These are phyloP conservation scores for Calameuta idolon DNA, from an alignment of 2,888 invertebrate genomes.

Conservation along the genomic window DNA sequence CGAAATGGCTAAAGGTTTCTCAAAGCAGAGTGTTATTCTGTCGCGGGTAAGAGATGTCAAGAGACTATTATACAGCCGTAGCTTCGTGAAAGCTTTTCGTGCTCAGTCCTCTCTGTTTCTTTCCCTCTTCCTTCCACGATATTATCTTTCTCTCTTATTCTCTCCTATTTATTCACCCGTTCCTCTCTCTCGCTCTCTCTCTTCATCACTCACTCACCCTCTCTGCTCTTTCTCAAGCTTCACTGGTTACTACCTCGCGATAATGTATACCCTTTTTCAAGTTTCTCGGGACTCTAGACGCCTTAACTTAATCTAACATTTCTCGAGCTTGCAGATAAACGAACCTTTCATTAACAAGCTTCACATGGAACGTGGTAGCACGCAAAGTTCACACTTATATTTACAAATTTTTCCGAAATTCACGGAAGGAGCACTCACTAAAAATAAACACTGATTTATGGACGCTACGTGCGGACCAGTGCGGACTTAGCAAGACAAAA, in stretches of 20 bases:
- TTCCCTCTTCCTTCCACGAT: too few relatives aligned
- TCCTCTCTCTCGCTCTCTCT: slow-evolving; percentile 1
- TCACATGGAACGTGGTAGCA: slow-evolving; percentile 1
- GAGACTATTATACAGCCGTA: too few relatives aligned
- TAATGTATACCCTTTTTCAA: slow-evolving; percentile 1
- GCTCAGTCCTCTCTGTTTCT: too few relatives aligned
- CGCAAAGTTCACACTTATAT: slow-evolving; percentile 29
- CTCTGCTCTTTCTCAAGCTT: slow-evolving; percentile 14
- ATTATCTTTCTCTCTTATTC: slow-evolving; percentile 7
- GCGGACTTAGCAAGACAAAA: slow-evolving; percentile 48
- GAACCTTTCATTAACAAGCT: too few relatives aligned
- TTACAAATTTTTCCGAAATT: slow-evolving; percentile 39
- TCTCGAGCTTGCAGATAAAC: slow-evolving; percentile 5
- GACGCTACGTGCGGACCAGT: slow-evolving; percentile 37
- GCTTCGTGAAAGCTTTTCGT: too few relatives aligned
- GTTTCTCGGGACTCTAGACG: too few relatives aligned
- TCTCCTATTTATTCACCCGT: slow-evolving; percentile 1
- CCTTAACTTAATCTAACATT: slow-evolving; percentile 16
- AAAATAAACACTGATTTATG: slow-evolving; percentile 55
- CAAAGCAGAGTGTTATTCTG: too few relatives aligned
- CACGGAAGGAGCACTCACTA: slow-evolving; percentile 37
- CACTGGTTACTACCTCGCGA: slow-evolving; percentile 15
- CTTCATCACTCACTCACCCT: slow-evolving; percentile 14
- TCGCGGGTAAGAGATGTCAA: too few relatives aligned
- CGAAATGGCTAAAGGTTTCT: too few relatives aligned